These are phyloP conservation scores for Zeugodacus cucurbitae DNA, from an alignment of 1,140 invertebrate genomes.

Conservation along the genomic window DNA sequence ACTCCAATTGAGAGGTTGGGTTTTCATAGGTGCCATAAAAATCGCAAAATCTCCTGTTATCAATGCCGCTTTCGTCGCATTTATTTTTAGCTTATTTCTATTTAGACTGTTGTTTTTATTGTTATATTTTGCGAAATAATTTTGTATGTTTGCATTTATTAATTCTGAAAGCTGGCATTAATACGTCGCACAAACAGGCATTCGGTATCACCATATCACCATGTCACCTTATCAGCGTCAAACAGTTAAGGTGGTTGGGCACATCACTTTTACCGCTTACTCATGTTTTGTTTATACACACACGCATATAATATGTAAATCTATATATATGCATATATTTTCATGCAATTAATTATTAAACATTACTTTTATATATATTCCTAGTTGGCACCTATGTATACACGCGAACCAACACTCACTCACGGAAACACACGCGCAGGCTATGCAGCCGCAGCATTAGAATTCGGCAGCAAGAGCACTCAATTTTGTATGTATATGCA, in stretches of 20 bases:
- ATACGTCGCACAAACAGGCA: not conserved
- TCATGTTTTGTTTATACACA: not conserved
- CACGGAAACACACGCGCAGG: not conserved
- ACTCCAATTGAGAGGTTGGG: too few relatives aligned
- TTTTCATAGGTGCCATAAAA: not conserved
- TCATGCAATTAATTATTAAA: conserved; percentile 38
- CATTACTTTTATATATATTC: conserved; percentile 22
- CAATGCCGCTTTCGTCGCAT: not conserved
- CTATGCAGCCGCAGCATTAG: not conserved
- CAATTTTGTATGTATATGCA: not conserved
- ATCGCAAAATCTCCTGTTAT: not conserved
- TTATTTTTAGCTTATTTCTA: not conserved
- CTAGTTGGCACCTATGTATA: not conserved
- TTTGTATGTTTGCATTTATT: not conserved
- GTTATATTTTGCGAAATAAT: not conserved
- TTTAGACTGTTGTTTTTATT: not conserved
- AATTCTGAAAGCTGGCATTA: not conserved
- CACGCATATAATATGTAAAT: not conserved
- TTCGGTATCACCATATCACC: not conserved
- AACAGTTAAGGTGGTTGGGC: not conserved
- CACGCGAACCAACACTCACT: not conserved
- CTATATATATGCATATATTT: not conserved
- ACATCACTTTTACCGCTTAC: not conserved
- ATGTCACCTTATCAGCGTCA: not conserved
- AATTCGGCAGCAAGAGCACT: not conserved